phyloP scores from a whole-genome alignment of 1,140 invertebrate species.

The Hydropsyche tenuis region DNA sequence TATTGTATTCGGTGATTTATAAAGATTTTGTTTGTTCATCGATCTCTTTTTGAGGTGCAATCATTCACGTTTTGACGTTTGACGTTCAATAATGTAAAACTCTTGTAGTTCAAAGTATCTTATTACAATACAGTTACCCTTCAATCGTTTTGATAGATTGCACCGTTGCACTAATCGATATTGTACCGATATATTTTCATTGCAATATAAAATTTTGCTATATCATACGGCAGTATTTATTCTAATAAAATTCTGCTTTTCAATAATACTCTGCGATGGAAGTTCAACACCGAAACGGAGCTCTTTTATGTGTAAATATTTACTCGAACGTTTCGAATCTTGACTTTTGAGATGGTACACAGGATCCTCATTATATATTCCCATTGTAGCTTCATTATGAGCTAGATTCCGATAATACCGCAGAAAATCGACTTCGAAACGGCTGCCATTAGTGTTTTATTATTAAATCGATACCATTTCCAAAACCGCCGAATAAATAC shows the following conservation, averaged over 20 bases:
- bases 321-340: background rate
- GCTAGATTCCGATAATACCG: too few species aligned
- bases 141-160: background rate
- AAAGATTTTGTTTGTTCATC: background rate
- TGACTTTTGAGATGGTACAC: background rate
- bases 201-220: too few species aligned
- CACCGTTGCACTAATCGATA: background rate
- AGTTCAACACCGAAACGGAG: background rate
- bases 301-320: background rate
- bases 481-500: too few species aligned
- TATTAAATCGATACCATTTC: too few species aligned
- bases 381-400: slow-evolving; percentile 3
- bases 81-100: slow-evolving; percentile 18
- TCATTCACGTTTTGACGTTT: slow-evolving; percentile 6
- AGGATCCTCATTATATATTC: background rate
- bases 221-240: too few species aligned
- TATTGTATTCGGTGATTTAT: background rate
- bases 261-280: background rate
- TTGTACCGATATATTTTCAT: too few species aligned
- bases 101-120: background rate
- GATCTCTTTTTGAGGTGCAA: background rate
- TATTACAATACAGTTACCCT: background rate
- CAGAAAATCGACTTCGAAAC: too few species aligned
- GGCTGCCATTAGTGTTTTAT: too few species aligned
- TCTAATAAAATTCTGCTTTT: too few species aligned